Base-by-base conservation (phyloP, 2,113 vertebrate genomes). In the Phalacrocorax pelagicus region DNA sequence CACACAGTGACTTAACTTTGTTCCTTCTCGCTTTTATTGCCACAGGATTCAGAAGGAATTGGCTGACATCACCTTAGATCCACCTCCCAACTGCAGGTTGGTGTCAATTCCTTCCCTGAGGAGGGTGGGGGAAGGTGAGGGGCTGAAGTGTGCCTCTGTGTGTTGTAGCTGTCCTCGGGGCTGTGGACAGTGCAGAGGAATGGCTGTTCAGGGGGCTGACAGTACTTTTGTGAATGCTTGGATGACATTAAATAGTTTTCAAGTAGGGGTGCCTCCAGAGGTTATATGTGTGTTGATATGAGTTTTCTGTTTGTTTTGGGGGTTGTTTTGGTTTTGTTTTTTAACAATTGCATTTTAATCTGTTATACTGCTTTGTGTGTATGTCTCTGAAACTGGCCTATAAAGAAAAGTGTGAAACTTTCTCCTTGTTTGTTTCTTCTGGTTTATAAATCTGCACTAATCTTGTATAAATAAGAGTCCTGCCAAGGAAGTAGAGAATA, bases 1-100 rank as follows among this genome's bases (percentile, higher is more conserved):
- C 66, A n/a, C 69, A 75, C 79, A 46, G 72, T 87, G 92, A 69
- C 94, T 95, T 95, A 74, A 87, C 73, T 97, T 84, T 93, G 59
- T 96, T 90, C 61, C 88, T 95, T 83, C 75, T 96, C 29, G 23
- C 87, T 95, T 94, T 94, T 92, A 65, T 91, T 92, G 38, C 95
- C 88, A 62, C 97, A 99, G 99, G 98, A 99, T 99, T 98, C 99
- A 99, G 98, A 99, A 99, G 98, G 99, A 99, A 93, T 97, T 99
- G 99, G 99, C 99, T 36, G 99, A 99, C 88, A 99, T 99, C 96
- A 99, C 99, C 69, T 97, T 99, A 98, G 99, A 99, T 98, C 99
- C 99, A 91, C 99, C 99, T 49, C 99, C 99, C 44, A 99, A 99
- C 98, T 99, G 99, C 99, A 99, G 99, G 99, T 99, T 94, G 90